Conservation (phyloP, 1,140 invertebrate species). For the Ceratina japonica region DNA sequence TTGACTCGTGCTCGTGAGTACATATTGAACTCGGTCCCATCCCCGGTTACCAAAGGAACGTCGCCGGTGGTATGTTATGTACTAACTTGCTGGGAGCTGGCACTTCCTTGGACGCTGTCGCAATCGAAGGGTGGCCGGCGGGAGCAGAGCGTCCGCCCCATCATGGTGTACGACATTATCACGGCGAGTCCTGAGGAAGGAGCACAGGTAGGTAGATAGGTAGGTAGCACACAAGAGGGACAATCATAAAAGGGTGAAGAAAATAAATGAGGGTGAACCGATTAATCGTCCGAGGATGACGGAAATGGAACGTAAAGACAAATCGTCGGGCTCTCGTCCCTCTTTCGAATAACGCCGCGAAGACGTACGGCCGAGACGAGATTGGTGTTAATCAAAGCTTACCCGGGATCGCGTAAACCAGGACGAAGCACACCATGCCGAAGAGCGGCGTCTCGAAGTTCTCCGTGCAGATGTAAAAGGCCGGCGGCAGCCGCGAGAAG, state of each 20-base stretch:
- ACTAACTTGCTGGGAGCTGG: slow-evolving; percentile 83
- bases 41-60: too few relatives aligned
- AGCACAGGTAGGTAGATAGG: too few relatives aligned
- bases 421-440: slow-evolving; percentile 84
- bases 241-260: neutral
- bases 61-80: too few relatives aligned
- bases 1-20: too few relatives aligned
- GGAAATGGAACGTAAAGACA: neutral
- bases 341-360: neutral
- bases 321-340: neutral
- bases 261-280: slow-evolving; percentile 1
- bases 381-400: slow-evolving; percentile 53
- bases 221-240: too few relatives aligned
- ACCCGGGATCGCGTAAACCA: slow-evolving; percentile 88
- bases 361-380: neutral
- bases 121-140: slow-evolving; percentile 83
- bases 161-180: slow-evolving; percentile 85
- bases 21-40: too few relatives aligned
- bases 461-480: slow-evolving; percentile 64
- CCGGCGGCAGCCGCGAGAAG: slow-evolving; percentile 40
- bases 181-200: slow-evolving; percentile 82
- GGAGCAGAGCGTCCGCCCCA: slow-evolving; percentile 85
- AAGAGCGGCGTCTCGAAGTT: slow-evolving; percentile 78
- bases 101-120: slow-evolving; percentile 79
- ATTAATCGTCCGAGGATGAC: neutral